Evolutionary conservation across 2,888 invertebrate genomes (phyloP).

Genomic region (Noctua janthe): DNA sequence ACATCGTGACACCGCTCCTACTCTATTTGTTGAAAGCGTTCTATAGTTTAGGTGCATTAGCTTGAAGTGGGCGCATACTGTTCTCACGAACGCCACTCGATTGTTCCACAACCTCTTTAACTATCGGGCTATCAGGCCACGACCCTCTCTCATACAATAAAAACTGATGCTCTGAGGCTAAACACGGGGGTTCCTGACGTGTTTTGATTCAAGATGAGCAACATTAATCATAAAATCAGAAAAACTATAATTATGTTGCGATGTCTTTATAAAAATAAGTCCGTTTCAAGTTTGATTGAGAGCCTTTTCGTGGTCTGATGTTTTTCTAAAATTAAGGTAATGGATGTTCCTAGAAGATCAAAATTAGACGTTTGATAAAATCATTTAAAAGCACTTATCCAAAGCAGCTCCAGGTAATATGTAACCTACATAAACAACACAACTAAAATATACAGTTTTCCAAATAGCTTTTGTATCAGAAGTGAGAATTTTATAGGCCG

Average conservation of each 20-base stretch:
- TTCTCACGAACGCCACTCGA: conserved; percentile 86
- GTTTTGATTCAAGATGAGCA: conserved; percentile 55
- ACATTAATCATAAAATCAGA: conserved; percentile 63
- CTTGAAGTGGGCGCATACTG: conserved; percentile 75
- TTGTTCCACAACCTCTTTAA: conserved; percentile 86
- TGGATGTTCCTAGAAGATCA: conserved; percentile 16
- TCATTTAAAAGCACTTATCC: conserved; percentile 9
- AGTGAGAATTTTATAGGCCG: not conserved
- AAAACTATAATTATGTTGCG: conserved; percentile 60
- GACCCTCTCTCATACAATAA: conserved; percentile 81
- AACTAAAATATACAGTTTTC: not conserved
- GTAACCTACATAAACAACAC: not conserved
- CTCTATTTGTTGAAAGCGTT: conserved; percentile 69
- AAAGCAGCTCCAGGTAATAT: not conserved
- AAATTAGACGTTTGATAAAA: not conserved
- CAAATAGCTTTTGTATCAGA: not conserved
- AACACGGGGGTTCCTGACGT: conserved; percentile 66
- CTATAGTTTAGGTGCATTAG: conserved; percentile 73
- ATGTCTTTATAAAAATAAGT: conserved; percentile 60
- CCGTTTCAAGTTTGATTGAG: conserved; percentile 36
- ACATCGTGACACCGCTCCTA: conserved; percentile 69
- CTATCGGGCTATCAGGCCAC: conserved; percentile 86
- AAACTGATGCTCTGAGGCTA: conserved; percentile 74
- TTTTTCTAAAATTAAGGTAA: conserved; percentile 36
- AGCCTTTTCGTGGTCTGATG: conserved; percentile 24